phyloP scores from a whole-genome alignment of 2,888 invertebrate genomes.

The Tromatobia lineatoria region DNA sequence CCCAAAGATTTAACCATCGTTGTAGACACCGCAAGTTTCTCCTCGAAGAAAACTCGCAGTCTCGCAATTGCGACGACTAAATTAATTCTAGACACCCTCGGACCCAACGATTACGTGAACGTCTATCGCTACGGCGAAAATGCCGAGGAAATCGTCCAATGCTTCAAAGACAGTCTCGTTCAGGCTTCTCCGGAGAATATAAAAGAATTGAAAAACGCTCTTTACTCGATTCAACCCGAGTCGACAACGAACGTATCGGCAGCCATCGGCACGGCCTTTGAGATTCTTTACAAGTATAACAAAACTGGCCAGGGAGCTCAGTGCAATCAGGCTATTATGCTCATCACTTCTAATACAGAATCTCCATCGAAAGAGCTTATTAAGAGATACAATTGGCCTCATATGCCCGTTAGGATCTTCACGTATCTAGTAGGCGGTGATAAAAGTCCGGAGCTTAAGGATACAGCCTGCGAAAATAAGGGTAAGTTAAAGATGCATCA shows the following conservation, averaged over 20 bases:
- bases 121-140: conserved; percentile 95
- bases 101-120: conserved; percentile 99
- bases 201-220: conserved; percentile 91
- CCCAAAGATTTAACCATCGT: conserved; percentile 98
- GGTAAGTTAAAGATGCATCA: conserved; percentile 87
- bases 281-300: conserved; percentile 95
- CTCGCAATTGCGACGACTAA: conserved; percentile 96
- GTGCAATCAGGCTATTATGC: conserved; percentile 99
- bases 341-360: conserved; percentile 97
- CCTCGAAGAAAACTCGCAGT: conserved; percentile 92
- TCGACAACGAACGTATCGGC: conserved; percentile 96
- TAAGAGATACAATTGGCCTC: conserved; percentile 95
- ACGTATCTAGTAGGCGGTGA: conserved; percentile 98
- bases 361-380: conserved; percentile 89
- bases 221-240: conserved; percentile 91
- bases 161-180: conserved; percentile 96
- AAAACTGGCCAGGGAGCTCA: conserved; percentile 94
- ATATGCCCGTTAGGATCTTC: conserved; percentile 97
- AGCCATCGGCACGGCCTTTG: conserved; percentile 96
- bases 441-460: conserved; percentile 94
- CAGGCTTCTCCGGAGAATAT: conserved; percentile 94
- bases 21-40: conserved; percentile 96
- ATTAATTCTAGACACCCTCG: conserved; percentile 96
- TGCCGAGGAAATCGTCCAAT: conserved; percentile 94
- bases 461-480: conserved; percentile 99